A percentile compares a stretch with the other conserved stretches of the same genome.
Conservation (phyloP, 2,113 vertebrate species). For the Athene cunicularia region DNA sequence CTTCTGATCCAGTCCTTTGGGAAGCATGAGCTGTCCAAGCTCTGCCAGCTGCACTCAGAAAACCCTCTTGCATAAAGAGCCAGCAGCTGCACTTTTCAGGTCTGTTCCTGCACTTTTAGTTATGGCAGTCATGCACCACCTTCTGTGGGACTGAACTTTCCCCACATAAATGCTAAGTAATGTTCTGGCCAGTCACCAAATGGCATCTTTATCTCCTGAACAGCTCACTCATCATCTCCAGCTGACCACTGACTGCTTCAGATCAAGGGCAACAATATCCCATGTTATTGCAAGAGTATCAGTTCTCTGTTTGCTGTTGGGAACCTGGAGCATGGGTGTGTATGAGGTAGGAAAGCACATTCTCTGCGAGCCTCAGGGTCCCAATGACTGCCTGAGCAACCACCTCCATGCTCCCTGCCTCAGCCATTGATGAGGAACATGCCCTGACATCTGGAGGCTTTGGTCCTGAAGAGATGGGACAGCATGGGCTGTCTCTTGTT, state of each 20-base stretch:
- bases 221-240: not conserved
- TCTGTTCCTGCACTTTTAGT: not conserved
- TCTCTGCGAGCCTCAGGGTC: not conserved
- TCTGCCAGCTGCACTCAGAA: not conserved
- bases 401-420: not conserved
- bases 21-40: not conserved
- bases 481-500: not conserved
- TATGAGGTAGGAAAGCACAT: not conserved
- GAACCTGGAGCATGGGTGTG: not conserved
- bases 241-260: not conserved
- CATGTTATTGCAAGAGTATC: not conserved
- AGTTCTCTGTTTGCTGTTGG: not conserved
- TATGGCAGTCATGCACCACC: not conserved
- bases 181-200: not conserved
- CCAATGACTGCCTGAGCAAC: not conserved
- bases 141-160: not conserved
- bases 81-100: not conserved
- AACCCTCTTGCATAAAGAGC: not conserved
- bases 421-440: not conserved
- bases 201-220: not conserved
- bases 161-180: not conserved
- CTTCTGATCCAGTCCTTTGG: not conserved
- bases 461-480: not conserved
- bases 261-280: not conserved
- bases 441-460: not conserved